Conservation (phyloP, 2,113 vertebrate genomes). For the Podarcis muralis region DNA sequence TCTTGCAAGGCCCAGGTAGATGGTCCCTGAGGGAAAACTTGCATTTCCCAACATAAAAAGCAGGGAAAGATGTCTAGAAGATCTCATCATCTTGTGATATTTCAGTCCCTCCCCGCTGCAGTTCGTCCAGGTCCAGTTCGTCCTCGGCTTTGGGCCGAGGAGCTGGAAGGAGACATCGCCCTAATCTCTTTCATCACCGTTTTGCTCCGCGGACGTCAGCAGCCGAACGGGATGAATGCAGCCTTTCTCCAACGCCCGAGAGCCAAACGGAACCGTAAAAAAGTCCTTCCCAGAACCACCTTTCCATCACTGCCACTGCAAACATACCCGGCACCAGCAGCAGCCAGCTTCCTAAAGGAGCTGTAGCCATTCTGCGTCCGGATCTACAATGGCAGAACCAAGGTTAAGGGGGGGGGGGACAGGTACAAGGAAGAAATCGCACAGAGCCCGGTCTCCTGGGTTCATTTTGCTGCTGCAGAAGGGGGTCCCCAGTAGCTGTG, state of each 20-base stretch:
- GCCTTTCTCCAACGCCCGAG: slow-evolving; percentile 43
- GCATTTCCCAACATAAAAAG: not conserved
- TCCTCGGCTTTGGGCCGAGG: not conserved
- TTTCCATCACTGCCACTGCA: not conserved
- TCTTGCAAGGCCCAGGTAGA: not conserved
- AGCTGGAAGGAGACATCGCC: slow-evolving; percentile 21
- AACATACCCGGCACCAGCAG: not conserved
- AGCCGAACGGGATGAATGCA: slow-evolving; percentile 11
- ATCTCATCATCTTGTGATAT: slow-evolving; percentile 40
- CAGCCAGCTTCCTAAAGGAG: not conserved
- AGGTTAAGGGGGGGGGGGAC: not conserved
- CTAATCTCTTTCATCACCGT: slow-evolving; percentile 53
- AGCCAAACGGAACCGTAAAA: slow-evolving; percentile 39
- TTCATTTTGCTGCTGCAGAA: not conserved
- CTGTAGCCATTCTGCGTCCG: no score
- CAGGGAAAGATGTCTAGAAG: not conserved
- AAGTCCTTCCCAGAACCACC: not conserved
- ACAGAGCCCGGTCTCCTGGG: not conserved
- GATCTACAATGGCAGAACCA: not conserved
- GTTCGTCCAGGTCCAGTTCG: not conserved
- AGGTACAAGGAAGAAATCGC: not conserved
- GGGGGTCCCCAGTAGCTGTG: not conserved
- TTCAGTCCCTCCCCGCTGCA: not conserved
- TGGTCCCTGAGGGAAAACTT: not conserved
- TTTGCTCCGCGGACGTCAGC: not conserved